phyloP scores from a whole-genome alignment of 2,797 vertebrate species.

The Limosa lapponica region DNA sequence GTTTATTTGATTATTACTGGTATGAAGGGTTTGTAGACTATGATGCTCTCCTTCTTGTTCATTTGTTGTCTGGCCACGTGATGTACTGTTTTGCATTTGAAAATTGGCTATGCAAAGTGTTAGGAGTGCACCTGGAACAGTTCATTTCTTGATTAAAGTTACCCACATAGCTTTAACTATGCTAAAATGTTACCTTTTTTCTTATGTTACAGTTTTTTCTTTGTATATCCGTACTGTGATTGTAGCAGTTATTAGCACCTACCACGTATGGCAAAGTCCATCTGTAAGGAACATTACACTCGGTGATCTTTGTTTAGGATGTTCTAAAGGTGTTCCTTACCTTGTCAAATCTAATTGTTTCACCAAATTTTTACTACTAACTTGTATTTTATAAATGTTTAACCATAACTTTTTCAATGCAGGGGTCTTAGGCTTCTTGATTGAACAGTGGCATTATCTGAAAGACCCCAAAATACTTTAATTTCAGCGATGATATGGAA shows the following conservation, averaged over 20 bases:
- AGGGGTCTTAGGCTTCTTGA: background rate
- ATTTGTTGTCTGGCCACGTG: background rate
- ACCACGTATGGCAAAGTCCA: background rate
- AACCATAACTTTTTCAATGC: background rate
- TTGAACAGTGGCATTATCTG: background rate
- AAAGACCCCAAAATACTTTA: background rate
- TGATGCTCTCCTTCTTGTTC: background rate
- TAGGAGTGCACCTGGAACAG: background rate
- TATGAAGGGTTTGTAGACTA: background rate
- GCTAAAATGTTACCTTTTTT: background rate
- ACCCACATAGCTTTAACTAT: background rate
- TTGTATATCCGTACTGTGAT: background rate
- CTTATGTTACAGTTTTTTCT: background rate
- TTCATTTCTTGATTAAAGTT: background rate
- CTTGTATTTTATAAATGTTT: background rate
- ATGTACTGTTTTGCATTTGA: background rate
- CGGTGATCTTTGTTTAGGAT: background rate
- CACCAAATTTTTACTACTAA: background rate
- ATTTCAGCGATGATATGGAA: background rate
- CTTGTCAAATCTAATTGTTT: background rate
- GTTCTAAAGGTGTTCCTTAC: background rate
- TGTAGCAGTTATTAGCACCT: background rate
- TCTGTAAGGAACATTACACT: background rate
- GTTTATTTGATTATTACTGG: background rate
- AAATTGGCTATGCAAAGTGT: background rate